Evolutionary conservation across 2,888 invertebrate genomes (phyloP), one percentile per base, ranked within the genome.

Genomic region (Mesorhabditis sp.): DNA sequence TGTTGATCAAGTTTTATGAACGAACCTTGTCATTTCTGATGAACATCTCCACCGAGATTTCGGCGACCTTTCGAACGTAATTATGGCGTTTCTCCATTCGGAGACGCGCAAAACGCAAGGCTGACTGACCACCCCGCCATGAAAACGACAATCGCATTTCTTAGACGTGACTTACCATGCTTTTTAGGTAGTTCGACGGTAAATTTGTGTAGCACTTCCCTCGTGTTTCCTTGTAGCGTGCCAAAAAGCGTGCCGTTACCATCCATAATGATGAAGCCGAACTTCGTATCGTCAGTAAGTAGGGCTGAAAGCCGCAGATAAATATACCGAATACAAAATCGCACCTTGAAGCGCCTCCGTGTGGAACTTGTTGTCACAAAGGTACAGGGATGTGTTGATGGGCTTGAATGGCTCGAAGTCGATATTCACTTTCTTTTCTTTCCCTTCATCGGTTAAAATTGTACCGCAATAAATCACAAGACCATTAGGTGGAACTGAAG

Each of bases 361-460:
- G 84, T 90, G 89, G 84, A 89, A 89, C 86, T 99, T 99, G 89
- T 99, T 99, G 90, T 99, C 98, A 88, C 98, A 99, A 82, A 98
- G 90, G 88, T 99, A 98, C 50, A 98, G 90, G 10, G 98, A 98
- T 67, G 98, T 99, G 89, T 99, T 98, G 87, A 99, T 97, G 45
- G 98, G 96, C 88, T 98, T 95, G 89, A 99, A 99, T 65, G 98
- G 98, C 89, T 99, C 98, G 88, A 99, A 99, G 89, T 99, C 98
- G 80, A 99, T 99, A 89, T 98, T 99, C 68, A 98, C 98, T 89
- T 98, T 98, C 90, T 98, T 99, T 86, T 99, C 98, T 86, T 98
- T 98, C 77, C 98, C 98, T 88, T 99, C 98, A 86, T 99, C 98
- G 0, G 98, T 99, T 74, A 99, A 95, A 85, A 99, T 98, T 42